Evolutionary conservation across 2,888 invertebrate species (phyloP), one percentile per base, ranked within the genome.

Genomic region (Ormyrus thymus): DNA sequence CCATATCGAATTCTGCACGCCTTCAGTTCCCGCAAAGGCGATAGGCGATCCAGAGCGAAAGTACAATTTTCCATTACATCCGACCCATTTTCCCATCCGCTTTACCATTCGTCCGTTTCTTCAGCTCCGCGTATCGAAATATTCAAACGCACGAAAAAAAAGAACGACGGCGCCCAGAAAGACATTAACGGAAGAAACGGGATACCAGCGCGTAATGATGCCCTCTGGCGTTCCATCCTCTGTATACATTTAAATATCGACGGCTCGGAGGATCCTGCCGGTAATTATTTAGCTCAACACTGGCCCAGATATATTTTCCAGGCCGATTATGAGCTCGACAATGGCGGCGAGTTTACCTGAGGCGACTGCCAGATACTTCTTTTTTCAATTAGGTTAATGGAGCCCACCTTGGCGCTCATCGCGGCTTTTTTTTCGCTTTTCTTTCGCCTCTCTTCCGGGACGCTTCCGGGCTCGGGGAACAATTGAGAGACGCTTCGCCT

Each of bases 121-220:
- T 29, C 29, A 7, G 55, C 55, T n/a, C 11, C 55, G 53, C 29
- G 29, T 4, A 29, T 29, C 29, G 4, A 29, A 29, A 29, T 29
- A 29, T 29, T 4, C 29, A 4, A 53, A 53, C 6, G n/a, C 11
- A 55, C 10, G 6, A 10, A 61, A 45, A 5, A 11, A 43, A 10
- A 59, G 43, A n/a, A 29, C 3, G 29, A 29, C 29, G 29, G 29
- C 29, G 29, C 29, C 29, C 29, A 29, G 29, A 29, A 29, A 29
- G 29, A 29, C 29, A 29, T 29, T 29, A 29, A 29, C 29, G 29
- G 29, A 29, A 29, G 29, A 29, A 29, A 29, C 29, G 29, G 2
- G 50, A 64, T 10, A 29, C 64, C 9, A 50, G 46, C 64, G 51
- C 55, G 43, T 88, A 88, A 88, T 87, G 87, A 88, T 87, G 88